Percentiles rank a stretch among this genome's conserved stretches.
Evolutionary conservation across 2,888 invertebrate species (phyloP).

Genomic region (Exephanes ischioxanthus): DNA sequence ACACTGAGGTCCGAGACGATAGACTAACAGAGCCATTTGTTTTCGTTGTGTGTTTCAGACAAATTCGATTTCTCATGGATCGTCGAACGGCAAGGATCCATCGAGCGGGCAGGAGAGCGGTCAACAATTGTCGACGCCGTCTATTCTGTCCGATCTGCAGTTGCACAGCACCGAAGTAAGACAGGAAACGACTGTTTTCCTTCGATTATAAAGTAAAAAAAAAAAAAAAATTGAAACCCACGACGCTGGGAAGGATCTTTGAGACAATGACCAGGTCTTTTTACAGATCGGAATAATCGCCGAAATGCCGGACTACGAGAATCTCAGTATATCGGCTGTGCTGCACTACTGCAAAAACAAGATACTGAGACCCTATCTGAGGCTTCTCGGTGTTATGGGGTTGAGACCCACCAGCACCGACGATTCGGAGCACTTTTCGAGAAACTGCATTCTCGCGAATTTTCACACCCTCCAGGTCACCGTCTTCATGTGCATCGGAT

Average conservation of each 20-base stretch:
- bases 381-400: conserved; percentile 91
- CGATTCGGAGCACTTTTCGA: conserved; percentile 87
- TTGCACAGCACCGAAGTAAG: conserved; percentile 82
- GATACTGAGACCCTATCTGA: conserved; percentile 92
- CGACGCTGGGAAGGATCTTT: conserved; percentile 31
- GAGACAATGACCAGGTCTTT: conserved; percentile 16
- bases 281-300: conserved; percentile 89
- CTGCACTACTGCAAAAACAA: conserved; percentile 93
- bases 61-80: conserved; percentile 74
- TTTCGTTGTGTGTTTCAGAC: conserved; percentile 71
- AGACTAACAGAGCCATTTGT: conserved; percentile 10
- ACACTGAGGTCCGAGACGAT: neutral
- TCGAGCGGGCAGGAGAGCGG: conserved; percentile 70
- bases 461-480: conserved; percentile 90
- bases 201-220: neutral
- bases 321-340: conserved; percentile 91
- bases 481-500: conserved; percentile 89
- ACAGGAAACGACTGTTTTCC: neutral
- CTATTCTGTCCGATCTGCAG: conserved; percentile 80
- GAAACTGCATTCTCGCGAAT: conserved; percentile 88
- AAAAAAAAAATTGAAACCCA: neutral
- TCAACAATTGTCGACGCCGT: conserved; percentile 76
- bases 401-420: conserved; percentile 90
- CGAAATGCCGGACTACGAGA: conserved; percentile 89
- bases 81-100: conserved; percentile 77